phyloP scores from a whole-genome alignment of 37 sponge, comb jelly and placozoan genomes.

The Bolinopsis microptera region DNA sequence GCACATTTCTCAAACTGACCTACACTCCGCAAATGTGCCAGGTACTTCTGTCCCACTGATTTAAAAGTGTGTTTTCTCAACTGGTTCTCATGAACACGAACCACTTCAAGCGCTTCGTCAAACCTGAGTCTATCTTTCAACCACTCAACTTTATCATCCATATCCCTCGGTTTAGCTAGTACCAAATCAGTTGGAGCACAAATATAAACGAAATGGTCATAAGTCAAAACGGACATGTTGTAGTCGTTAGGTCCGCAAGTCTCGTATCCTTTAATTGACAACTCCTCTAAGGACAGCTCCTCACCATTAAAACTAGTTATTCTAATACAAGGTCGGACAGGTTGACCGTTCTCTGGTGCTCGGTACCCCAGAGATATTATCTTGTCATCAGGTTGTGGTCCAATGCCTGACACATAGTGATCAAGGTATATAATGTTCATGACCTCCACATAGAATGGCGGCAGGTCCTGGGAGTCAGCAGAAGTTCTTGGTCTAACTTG shows the following conservation, averaged over 20 bases:
- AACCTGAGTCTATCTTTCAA: constrained; percentile 70
- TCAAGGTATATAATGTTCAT: constrained; percentile 63
- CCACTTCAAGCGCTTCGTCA: constrained; percentile 70
- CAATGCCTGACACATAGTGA: constrained; percentile 66
- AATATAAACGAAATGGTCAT: constrained; percentile 55
- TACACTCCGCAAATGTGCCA: constrained; percentile 72
- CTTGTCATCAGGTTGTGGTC: constrained; percentile 31
- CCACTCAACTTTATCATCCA: constrained; percentile 84
- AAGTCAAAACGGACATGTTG: constrained; percentile 9
- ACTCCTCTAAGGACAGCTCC: constrained; percentile 33
- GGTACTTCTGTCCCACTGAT: constrained; percentile 75
- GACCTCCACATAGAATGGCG: constrained; percentile 66
- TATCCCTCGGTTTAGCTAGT: constrained; percentile 70
- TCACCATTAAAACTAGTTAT: constrained; percentile 28
- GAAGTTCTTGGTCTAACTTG: constrained; percentile 53
- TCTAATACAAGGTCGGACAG: constrained; percentile 41
- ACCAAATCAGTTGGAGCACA: constrained; percentile 41
- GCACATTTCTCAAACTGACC: constrained; percentile 81
- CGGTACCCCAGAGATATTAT: constrained; percentile 63
- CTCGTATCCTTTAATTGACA: constrained; percentile 54
- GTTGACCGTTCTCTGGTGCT: constrained; percentile 34
- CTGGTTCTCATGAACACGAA: neutral
- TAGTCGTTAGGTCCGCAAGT: constrained; percentile 17
- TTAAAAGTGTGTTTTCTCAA: constrained; percentile 61
- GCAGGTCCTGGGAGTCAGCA: constrained; percentile 60